Evolutionary conservation across 2,113 vertebrate species (phyloP).

Genomic region (Ranitomeya variabilis): DNA sequence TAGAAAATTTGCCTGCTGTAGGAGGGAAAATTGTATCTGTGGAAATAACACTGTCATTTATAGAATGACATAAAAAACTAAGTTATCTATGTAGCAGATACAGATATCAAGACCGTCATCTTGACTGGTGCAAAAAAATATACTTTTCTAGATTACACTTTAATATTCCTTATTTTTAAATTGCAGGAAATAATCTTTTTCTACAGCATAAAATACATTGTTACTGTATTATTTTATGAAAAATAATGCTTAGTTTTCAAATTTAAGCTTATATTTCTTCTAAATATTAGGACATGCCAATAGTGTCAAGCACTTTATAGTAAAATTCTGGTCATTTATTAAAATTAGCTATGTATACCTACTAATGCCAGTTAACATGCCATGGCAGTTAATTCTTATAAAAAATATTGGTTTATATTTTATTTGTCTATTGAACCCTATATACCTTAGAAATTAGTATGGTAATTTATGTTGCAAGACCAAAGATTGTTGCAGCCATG

Average conservation of each 20-base stretch:
- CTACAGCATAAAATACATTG: background rate
- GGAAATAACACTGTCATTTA: constrained; percentile 46
- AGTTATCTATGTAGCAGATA: constrained; percentile 24
- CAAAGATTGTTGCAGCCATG: too few species aligned
- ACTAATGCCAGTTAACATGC: too few species aligned
- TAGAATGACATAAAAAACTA: constrained; percentile 49
- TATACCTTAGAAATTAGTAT: too few species aligned
- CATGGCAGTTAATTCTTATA: too few species aligned
- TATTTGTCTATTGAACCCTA: too few species aligned
- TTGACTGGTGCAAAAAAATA: background rate
- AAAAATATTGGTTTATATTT: too few species aligned
- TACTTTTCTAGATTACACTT: background rate
- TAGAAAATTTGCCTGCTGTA: constrained; percentile 38
- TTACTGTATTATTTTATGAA: background rate
- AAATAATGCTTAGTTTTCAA: background rate
- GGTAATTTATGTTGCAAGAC: too few species aligned
- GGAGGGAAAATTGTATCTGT: constrained; percentile 51
- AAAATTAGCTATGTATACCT: background rate
- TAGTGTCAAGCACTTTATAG: background rate
- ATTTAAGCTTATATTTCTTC: background rate
- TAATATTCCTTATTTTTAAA: constrained; percentile 1
- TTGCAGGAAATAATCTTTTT: background rate
- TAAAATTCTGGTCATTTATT: background rate
- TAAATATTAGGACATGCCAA: background rate
- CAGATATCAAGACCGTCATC: constrained; percentile 4